phyloP scores from a whole-genome alignment of 2,113 vertebrate genomes.

The Agapornis roseicollis region DNA sequence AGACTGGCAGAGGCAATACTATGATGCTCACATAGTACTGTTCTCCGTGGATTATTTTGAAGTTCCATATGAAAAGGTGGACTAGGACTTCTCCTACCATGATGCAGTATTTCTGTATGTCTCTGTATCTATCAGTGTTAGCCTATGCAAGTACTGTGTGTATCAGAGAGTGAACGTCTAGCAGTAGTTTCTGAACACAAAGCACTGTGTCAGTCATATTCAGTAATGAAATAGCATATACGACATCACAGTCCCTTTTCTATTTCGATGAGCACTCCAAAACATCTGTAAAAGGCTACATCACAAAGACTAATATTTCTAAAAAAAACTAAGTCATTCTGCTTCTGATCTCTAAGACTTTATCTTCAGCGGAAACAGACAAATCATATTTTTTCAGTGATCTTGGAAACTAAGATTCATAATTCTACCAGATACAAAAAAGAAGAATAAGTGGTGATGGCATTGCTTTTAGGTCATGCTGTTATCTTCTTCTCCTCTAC shows the following conservation, averaged over 20 bases:
- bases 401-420: neutral
- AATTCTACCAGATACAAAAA: neutral
- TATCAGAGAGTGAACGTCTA: neutral
- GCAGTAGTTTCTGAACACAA: neutral
- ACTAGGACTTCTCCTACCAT: neutral
- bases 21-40: fast-evolving
- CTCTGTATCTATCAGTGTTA: neutral
- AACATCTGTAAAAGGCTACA: neutral
- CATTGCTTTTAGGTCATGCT: neutral
- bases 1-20: neutral
- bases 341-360: neutral
- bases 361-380: neutral
- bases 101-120: neutral
- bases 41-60: neutral
- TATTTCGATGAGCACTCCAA: neutral
- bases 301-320: neutral
- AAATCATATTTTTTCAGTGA: neutral
- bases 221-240: neutral
- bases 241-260: neutral
- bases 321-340: neutral
- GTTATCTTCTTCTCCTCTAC: neutral
- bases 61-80: neutral
- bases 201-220: neutral
- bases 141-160: neutral
- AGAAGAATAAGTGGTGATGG: neutral